These are phyloP conservation scores for Caenorhabditis inopinata DNA, from an alignment of 1,140 invertebrate genomes.

Conservation along the genomic window DNA sequence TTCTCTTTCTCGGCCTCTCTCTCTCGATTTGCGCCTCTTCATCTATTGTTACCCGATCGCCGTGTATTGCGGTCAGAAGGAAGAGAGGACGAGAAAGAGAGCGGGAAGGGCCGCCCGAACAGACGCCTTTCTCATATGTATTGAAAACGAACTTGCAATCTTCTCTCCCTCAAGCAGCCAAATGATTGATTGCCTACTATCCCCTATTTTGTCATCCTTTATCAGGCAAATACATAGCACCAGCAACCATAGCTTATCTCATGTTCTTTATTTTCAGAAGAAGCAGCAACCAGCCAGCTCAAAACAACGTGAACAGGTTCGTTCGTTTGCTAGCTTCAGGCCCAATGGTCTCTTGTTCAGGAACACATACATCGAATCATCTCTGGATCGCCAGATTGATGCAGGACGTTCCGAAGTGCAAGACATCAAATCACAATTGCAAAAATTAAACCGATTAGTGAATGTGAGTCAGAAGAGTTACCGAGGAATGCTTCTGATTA, in stretches of 20 bases:
- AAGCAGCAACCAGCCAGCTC: background rate
- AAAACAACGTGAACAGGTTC: slow-evolving; percentile 22
- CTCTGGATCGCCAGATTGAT: background rate
- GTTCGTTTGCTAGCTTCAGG: background rate
- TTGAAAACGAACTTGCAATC: background rate
- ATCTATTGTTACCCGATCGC: background rate
- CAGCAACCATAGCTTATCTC: too few relatives aligned
- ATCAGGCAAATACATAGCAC: background rate
- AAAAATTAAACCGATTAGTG: slow-evolving; percentile 13
- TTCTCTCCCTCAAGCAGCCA: background rate
- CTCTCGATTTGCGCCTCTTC: background rate
- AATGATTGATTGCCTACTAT: slow-evolving; percentile 9
- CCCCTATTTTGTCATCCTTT: background rate
- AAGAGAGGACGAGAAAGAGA: background rate
- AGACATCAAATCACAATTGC: slow-evolving; percentile 19
- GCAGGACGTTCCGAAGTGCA: slow-evolving; percentile 8
- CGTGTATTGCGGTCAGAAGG: background rate
- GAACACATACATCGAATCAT: background rate
- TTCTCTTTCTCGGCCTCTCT: background rate
- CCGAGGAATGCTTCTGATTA: too few relatives aligned
- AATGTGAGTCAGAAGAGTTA: slow-evolving; percentile 25
- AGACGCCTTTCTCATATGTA: background rate
- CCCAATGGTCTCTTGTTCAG: background rate
- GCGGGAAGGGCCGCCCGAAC: background rate
- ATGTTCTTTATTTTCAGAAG: background rate